These are phyloP conservation scores for Drosophila murphyi DNA, from an alignment of 1,140 invertebrate species.

Conservation along the genomic window DNA sequence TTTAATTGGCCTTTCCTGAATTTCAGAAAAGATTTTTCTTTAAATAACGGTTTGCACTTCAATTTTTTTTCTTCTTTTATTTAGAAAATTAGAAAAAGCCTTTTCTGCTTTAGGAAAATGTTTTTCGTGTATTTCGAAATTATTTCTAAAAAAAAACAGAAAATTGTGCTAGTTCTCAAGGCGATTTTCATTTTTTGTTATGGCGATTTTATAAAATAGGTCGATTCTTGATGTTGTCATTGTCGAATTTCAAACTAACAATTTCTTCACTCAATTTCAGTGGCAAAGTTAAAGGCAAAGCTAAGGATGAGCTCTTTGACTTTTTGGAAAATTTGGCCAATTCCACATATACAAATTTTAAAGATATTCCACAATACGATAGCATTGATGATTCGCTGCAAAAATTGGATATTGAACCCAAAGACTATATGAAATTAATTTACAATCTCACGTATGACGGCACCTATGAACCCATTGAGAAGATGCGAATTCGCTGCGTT, in stretches of 20 bases:
- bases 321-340: constrained; percentile 81
- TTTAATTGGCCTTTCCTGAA: background rate
- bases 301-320: constrained; percentile 53
- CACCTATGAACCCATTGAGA: constrained; percentile 49
- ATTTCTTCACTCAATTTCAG: constrained; percentile 18
- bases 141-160: no score
- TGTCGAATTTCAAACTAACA: no score
- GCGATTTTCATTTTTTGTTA: no score
- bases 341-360: constrained; percentile 76
- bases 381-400: constrained; percentile 54
- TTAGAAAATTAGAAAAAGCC: no score
- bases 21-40: no score
- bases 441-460: constrained; percentile 74
- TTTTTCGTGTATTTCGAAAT: no score
- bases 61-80: no score
- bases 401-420: constrained; percentile 54
- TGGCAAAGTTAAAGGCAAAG: constrained; percentile 26
- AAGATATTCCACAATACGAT: constrained; percentile 64
- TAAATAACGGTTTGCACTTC: no score
- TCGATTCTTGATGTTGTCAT: no score
- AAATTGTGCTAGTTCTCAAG: no score
- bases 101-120: no score
- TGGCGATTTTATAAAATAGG: no score
- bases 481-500: constrained; percentile 44
- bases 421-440: constrained; percentile 75